Evolutionary conservation across 2,888 invertebrate species (phyloP), one percentile per base, ranked within the genome.

Genomic region (Fragum fragum): DNA sequence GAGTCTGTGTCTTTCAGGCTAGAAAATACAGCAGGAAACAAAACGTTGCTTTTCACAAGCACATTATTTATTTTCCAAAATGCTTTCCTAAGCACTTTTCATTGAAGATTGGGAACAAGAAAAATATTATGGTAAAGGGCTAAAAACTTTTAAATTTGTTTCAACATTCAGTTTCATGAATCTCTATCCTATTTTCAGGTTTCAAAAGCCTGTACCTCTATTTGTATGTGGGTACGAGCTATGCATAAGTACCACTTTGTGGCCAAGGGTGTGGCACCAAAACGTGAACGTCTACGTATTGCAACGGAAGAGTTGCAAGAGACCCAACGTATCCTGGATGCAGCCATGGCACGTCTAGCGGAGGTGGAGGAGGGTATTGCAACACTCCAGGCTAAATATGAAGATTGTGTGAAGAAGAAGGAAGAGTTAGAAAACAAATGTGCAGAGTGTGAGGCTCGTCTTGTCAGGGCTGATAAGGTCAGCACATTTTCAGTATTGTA

Each of bases 151-250:
- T n/a, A n/a, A n/a, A n/a, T n/a, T n/a, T n/a, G n/a, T n/a, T n/a
- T n/a, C n/a, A n/a, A n/a, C n/a, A n/a, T n/a, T n/a, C n/a, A n/a
- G n/a, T n/a, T n/a, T n/a, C n/a, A n/a, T n/a, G n/a, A n/a, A n/a
- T n/a, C n/a, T n/a, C n/a, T n/a, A n/a, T n/a, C n/a, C n/a, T n/a
- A n/a, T n/a, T 70, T 80, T 1, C 91, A 96, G 96, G 96, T 97
- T 16, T 97, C 97, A 0, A 97, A 97, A 94, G 97, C 97, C 0
- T 97, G 97, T 91, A 96, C 96, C 85, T 97, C 97, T 0, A 95
- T 98, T 0, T 98, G 98, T 91, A 97, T 97, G 95, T 98, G 98
- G 98, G 96, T 87, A 0, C 82, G 94, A 79, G 95, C 95, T 80
- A 95, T 95, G 95, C 93, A 95, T 91, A 94, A 95, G 85, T 95